Base-by-base conservation (phyloP, 2,888 invertebrate genomes). In the Choristoneura rosaceana region DNA sequence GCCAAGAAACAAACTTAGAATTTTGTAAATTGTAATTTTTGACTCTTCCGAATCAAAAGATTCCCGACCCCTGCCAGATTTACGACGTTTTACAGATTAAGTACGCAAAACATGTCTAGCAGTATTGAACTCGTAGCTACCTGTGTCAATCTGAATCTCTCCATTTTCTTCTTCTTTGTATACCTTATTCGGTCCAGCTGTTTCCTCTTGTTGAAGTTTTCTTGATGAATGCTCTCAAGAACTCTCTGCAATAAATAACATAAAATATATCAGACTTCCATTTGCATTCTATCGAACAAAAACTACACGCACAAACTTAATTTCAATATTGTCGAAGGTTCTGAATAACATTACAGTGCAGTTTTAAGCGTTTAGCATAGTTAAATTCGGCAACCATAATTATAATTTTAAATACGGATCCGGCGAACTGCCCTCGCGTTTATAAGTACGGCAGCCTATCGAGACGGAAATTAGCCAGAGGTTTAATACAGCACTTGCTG, bases 131-230 rank as follows among this genome's bases (percentile, higher is more conserved):
- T 25, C 25, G 25, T 25, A 25, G 25, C 3, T 52, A 96, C 96
- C 93, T 96, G 95, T 41, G 95, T 87, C 61, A 92, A 85, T 10
- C 95, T 95, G 79, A 96, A 94, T 74, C 87, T 89, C 77, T 95
- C 94, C 87, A 95, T 95, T 84, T 95, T 95, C 80, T 92, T 92
- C 76, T 95, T 95, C 84, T 96, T 95, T 14, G 93, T 92, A 73
- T 95, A 96, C 76, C 91, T 87, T 25, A 96, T 92, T 74, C 95
- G 92, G 79, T 96, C 96, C 38, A 96, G 86, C 76, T 95, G 94
- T 81, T 96, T 96, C 61, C 95, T 90, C 80, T 95, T 95, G 66
- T 94, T 93, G 74, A 95, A 95, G 82, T 95, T 96, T 76, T 95
- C 95, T 83, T 96, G 96, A 76, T 95, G 93, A 52, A 96, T 90